Evolutionary conservation across 2,797 vertebrate species (phyloP).

Genomic region (Cyprinodon diabolis): DNA sequence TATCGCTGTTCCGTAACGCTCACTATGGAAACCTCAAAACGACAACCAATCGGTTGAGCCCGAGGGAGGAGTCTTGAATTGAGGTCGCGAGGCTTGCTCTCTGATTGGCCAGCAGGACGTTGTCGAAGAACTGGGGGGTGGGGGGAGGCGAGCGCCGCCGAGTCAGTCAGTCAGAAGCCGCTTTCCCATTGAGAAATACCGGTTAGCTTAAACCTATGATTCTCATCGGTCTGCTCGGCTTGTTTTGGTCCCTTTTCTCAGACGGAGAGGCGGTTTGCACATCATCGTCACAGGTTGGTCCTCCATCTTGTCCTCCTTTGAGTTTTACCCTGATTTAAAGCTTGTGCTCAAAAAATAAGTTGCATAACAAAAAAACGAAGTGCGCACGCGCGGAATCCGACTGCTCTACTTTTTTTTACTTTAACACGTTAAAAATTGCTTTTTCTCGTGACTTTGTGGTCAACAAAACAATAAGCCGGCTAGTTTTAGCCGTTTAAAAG

Average conservation of each 20-base stretch:
- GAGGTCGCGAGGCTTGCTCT: slow-evolving; percentile 66
- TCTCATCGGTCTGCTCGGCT: not conserved
- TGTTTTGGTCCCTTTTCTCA: not conserved
- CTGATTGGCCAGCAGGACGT: slow-evolving; percentile 40
- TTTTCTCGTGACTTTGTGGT: rapidly evolving
- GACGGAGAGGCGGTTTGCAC: not conserved
- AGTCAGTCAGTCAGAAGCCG: slow-evolving; percentile 49
- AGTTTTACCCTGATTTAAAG: not conserved
- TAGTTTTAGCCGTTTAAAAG: rapidly evolving
- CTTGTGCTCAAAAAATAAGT: slow-evolving; percentile 50
- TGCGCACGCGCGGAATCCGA: slow-evolving; percentile 70
- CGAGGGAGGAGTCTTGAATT: slow-evolving; percentile 62
- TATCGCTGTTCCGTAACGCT: slow-evolving; percentile 42
- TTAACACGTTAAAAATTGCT: slow-evolving; percentile 26
- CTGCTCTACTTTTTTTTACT: slow-evolving; percentile 57
- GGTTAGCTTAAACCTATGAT: not conserved
- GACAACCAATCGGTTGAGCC: slow-evolving; percentile 52
- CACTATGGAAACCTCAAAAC: slow-evolving; percentile 69
- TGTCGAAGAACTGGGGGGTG: slow-evolving; percentile 37
- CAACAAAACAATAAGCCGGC: rapidly evolving
- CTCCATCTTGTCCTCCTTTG: rapidly evolving
- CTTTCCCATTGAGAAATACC: slow-evolving; percentile 37
- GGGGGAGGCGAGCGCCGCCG: slow-evolving; percentile 41
- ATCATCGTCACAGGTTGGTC: slow-evolving; percentile 60
- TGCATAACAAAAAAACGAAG: slow-evolving; percentile 58